Base-by-base conservation (phyloP, 2,797 vertebrate genomes). In the Harpagifer antarcticus region DNA sequence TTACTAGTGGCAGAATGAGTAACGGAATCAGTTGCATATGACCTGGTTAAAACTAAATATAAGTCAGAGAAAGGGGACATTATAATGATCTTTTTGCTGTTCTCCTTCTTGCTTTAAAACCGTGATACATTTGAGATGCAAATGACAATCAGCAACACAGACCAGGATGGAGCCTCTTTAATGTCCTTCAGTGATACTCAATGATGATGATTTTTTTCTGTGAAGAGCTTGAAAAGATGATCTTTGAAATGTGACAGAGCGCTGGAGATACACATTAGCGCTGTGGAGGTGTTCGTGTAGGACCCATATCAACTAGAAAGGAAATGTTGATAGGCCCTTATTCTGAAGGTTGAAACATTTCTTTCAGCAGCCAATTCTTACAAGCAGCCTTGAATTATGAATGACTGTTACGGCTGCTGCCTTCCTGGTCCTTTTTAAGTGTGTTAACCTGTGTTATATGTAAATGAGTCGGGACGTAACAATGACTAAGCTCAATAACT, bases 241-340 rank as follows among this genome's bases (percentile, higher is more conserved):
- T 70, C 9, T 44, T 15, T 74, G 15, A 71, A 52, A 69, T 57
- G 56, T 47, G 17, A 68, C 50, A 57, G 44, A 49, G 33, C 61
- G 54, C 49, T 65, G 13, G 43, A 37, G 57, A 60, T 68, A 52
- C 62, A 61, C 20, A 17, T 65, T 31, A 52, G 64, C 50, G 45
- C 23, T 71, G 67, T 71, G 72, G 56, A 68, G 66, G 70, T 79
- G 75, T 74, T 72, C 74, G 64, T 63, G 65, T 73, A 14, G 45
- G 44, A 45, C 62, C 14, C 9, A 31, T 42, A 33, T 66, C 12
- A 54, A 40, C 64, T n/a, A 69, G 61, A 60, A 66, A 63, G 66
- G 2, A 69, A 56, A 57, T 58, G 1, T 42, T 71, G 33, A 57
- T 9, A 0, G 9, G 56, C 2, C 5, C 33, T 53, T 17, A 19